Base-by-base conservation (phyloP, 2,797 vertebrate species). In the Aeoliscus strigatus region DNA sequence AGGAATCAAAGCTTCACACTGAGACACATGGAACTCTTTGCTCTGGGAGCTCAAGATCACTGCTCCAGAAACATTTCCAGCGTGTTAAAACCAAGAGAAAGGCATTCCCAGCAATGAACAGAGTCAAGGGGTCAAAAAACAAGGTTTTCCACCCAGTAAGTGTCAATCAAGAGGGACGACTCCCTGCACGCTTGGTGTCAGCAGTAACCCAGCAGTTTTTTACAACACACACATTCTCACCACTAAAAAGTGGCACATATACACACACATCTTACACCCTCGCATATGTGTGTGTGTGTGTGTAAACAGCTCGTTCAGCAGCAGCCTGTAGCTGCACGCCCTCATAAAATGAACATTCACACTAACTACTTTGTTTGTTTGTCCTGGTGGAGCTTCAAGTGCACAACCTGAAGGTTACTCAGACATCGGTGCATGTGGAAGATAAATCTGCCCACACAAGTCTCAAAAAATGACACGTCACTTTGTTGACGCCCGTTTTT, bases 401-500 rank as follows among this genome's bases (percentile, higher is more conserved):
- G 17, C 23, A 10, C 11, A n/a, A 26, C 29, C 8, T 39, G 9
- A 43, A 4, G 17, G 14, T 59, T 48, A 48, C 9, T 67, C 37
- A 63, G 11, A 32, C 7, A 27, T 55, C 13, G 43, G 43, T 44
- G 51, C 11, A 17, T 39, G 25, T 31, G 40, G 37, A 28, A 39
- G 39, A 44, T 8, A 1, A 21, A 67, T 65, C 39, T 75, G 73
- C 42, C 47, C 55, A 43, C 13, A 73, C 80, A 73, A n/a, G 70
- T 61, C 53, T 41, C 16, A 47, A 60, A 70, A 58, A 66, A 55
- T 21, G 37, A 69, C 29, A 25, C n/a, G 9, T 39, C 49, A 48
- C 21, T 55, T 49, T 51, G 51, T n/a, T 48, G 28, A 35, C 32
- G 10, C 32, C 39, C 16, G 18, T 21, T 6, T 21, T 21, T 21